Evolutionary conservation across 2,888 invertebrate species (phyloP).

Genomic region (Hartigia nigra): DNA sequence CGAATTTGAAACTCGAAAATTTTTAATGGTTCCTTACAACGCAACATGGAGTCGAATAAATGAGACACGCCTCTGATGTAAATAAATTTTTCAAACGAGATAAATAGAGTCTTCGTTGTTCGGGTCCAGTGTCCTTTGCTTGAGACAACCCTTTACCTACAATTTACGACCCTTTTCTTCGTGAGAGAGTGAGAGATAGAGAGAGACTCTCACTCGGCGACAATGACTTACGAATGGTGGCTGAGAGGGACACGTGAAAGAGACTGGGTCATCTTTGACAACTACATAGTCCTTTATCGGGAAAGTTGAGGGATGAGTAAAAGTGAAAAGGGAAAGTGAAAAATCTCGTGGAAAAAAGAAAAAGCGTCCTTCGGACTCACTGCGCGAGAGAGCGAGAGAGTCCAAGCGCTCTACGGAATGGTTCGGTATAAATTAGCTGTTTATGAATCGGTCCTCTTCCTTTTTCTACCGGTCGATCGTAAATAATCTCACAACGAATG

Average conservation of each 20-base stretch:
- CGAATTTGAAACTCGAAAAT: neutral
- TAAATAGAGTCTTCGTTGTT: neutral
- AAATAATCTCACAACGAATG: constrained; percentile 41
- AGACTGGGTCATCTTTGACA: neutral
- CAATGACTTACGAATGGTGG: neutral
- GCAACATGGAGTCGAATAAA: neutral
- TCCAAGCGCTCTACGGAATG: constrained; percentile 18
- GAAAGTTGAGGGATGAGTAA: constrained; percentile 30
- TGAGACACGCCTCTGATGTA: neutral
- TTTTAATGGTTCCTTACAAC: neutral
- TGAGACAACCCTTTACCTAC: neutral
- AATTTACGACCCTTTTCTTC: neutral
- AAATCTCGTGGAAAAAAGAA: neutral
- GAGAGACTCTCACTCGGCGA: neutral
- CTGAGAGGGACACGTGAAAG: neutral
- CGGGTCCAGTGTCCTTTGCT: neutral
- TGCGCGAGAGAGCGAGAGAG: constrained; percentile 15
- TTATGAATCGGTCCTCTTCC: constrained; percentile 45
- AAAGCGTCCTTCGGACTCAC: neutral
- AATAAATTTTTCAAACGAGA: neutral
- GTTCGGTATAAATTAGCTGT: constrained; percentile 49
- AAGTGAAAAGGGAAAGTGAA: constrained; percentile 15
- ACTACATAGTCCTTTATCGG: neutral
- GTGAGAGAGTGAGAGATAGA: neutral
- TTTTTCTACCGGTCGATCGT: constrained; percentile 35